phyloP scores from a whole-genome alignment of 2,888 invertebrate genomes.

The Tipula confusa region DNA sequence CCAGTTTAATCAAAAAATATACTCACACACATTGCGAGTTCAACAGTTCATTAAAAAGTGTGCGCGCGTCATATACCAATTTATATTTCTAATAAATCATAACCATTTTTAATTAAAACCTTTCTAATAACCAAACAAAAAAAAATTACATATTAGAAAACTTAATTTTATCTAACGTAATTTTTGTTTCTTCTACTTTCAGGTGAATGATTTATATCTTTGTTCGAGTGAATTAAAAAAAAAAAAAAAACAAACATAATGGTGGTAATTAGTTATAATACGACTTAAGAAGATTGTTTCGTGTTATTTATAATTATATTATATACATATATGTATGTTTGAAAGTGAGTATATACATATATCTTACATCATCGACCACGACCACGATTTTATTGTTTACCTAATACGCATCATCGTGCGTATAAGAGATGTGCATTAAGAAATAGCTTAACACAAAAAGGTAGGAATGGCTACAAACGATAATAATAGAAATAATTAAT shows the following conservation, averaged over 20 bases:
- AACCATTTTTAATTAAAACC: constrained; percentile 12
- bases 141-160: not conserved
- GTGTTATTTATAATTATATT: not conserved
- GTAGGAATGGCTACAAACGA: not conserved
- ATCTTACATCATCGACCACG: not conserved
- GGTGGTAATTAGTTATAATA: constrained; percentile 12
- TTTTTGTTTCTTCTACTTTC: not conserved
- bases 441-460: not conserved
- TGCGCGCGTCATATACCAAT: not conserved
- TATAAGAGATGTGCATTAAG: not conserved
- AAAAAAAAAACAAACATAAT: not conserved
- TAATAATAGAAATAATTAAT: not conserved
- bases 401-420: not conserved
- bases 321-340: not conserved
- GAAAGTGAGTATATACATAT: not conserved
- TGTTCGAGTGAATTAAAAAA: not conserved
- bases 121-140: constrained; percentile 9
- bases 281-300: constrained; percentile 6
- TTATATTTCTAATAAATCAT: not conserved
- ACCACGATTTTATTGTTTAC: not conserved
- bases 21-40: not conserved
- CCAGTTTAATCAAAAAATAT: too few species aligned
- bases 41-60: not conserved
- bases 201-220: constrained; percentile 12
- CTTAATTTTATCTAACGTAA: not conserved